A percentile compares a stretch with the other conserved stretches of the same genome.
Evolutionary conservation across 35 echinoderm and acorn worm species (phyloP).

Genomic region (Heliocidaris tuberculata): DNA sequence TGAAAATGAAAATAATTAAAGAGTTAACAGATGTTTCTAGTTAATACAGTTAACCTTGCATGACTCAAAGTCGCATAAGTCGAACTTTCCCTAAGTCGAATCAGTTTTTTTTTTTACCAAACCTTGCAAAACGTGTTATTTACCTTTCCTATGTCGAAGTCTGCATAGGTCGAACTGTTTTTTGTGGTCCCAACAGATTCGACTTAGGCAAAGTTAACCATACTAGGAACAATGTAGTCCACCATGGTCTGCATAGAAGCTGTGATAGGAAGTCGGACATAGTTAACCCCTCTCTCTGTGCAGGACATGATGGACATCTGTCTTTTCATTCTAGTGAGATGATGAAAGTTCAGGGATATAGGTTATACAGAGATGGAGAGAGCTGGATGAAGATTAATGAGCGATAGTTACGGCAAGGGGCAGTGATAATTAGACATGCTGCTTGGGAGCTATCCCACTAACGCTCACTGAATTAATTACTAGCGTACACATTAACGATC

Average conservation of each 20-base stretch:
- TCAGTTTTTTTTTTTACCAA: no score
- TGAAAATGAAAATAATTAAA: no score
- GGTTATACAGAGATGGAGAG: background rate
- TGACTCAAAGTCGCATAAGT: no score
- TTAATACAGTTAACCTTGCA: no score
- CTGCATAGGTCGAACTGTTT: no score
- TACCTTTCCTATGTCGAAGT: no score
- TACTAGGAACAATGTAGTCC: background rate
- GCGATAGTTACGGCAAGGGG: background rate
- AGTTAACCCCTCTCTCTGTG: background rate
- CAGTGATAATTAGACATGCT: background rate
- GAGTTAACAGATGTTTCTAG: background rate
- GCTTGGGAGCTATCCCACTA: background rate
- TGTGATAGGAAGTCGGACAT: background rate
- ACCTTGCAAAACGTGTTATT: no score
- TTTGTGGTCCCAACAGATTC: no score
- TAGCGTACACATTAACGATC: background rate
- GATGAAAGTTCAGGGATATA: background rate
- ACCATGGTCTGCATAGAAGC: no score
- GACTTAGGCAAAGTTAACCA: no score
- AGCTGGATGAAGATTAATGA: background rate
- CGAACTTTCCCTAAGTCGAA: no score
- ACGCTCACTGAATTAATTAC: background rate
- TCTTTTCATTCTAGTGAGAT: background rate
- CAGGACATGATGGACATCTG: background rate